A percentile compares a stretch with the other conserved stretches of the same genome.
Evolutionary conservation across 2,888 invertebrate genomes (phyloP).

Genomic region (Heliconius aoede): DNA sequence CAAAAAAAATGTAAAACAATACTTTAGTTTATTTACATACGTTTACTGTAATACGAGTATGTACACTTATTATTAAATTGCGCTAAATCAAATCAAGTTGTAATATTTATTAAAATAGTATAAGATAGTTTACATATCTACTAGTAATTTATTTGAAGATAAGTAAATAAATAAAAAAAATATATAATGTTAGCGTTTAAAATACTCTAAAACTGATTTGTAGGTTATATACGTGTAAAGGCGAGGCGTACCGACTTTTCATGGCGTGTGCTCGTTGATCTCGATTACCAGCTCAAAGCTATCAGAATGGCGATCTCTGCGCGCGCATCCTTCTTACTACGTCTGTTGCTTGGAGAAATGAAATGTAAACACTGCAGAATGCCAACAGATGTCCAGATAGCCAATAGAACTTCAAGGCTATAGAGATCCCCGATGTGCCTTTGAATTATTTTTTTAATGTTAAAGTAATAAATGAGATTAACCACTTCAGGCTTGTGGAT

Average conservation of each 20-base stretch:
- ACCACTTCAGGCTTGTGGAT: background rate
- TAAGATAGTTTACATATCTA: too few species aligned
- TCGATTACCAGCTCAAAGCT: constrained; percentile 75
- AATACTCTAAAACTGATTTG: constrained; percentile 39
- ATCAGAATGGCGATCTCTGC: constrained; percentile 76
- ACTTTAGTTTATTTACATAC: background rate
- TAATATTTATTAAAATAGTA: background rate
- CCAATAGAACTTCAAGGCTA: constrained; percentile 69
- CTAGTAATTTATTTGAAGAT: too few species aligned
- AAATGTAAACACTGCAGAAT: constrained; percentile 78
- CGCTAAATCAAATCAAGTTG: background rate
- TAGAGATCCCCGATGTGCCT: constrained; percentile 57
- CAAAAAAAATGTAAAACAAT: background rate
- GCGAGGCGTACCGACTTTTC: constrained; percentile 39
- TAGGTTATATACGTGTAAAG: constrained; percentile 36
- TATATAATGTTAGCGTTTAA: background rate
- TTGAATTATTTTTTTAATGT: background rate
- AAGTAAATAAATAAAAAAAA: background rate
- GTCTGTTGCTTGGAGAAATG: constrained; percentile 78
- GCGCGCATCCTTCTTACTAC: constrained; percentile 69
- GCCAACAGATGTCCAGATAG: constrained; percentile 82
- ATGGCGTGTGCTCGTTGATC: constrained; percentile 54
- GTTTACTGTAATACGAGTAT: background rate
- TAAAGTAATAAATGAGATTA: background rate
- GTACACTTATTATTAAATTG: background rate